Base-by-base conservation (phyloP, 2,888 invertebrate genomes). In the Griposia aprilina region DNA sequence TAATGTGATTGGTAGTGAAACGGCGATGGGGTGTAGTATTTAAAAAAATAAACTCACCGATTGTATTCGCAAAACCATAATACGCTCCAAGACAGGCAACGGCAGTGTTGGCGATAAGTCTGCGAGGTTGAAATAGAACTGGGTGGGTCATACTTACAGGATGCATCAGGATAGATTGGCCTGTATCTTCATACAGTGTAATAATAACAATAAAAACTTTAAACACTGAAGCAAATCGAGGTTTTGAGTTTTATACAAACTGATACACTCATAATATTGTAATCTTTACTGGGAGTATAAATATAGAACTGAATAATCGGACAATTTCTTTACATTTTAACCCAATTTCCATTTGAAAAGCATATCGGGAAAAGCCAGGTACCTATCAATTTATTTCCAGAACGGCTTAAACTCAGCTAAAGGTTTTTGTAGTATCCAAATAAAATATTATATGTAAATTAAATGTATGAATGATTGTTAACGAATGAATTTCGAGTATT, bases 361-460 rank as follows among this genome's bases (percentile, higher is more conserved):
- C 8, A 10, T 66, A 23, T 26, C 26, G 6, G 20, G 5, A 59
- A 50, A 66, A 70, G 13, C 36, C 26, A 36, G 13, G 20, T 20
- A 55, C 55, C 55, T n/a, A 10, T 17, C 10, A 66, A 52, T 59
- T 23, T 6, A 65, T 52, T 59, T 30, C 2, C 48, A 48, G 48
- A 20, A 57, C 3, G 13, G 1, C 26, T 50, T 57, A 15, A 45
- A 15, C 3, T 45, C 7, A 11, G 41, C 10, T 48, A 74, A 63
- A 68, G 15, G 55, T 26, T 72, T 74, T 74, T 7, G 17, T 45
- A 20, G 60, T 59, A 66, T 30, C 23, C 17, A 73, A 70, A 68
- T 23, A 62, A 70, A 80, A 75, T 36, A 36, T 36, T 36, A 36
- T 75, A 76, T 86, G 65, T 8, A 78, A 85, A 85, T 80, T 15